Evolutionary conservation across 2,888 invertebrate genomes (phyloP).

Genomic region (Byasa hedistus): DNA sequence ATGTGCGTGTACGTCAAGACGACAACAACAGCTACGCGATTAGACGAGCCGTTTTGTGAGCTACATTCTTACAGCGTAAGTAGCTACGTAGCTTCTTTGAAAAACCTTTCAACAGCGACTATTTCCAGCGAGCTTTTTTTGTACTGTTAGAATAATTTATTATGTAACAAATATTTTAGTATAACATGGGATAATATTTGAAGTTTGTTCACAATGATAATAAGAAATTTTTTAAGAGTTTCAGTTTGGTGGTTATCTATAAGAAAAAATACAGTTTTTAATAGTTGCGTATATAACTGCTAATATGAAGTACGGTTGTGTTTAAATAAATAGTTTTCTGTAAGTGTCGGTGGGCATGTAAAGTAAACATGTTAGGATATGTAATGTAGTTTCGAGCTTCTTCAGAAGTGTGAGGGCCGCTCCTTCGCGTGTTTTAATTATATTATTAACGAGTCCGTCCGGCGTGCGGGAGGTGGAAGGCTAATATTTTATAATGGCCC

Average conservation of each 20-base stretch:
- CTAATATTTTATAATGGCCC: slow-evolving; percentile 76
- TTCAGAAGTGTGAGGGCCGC: slow-evolving; percentile 64
- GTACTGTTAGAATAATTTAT: not conserved
- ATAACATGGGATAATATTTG: no score
- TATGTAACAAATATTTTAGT: no score
- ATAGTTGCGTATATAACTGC: no score
- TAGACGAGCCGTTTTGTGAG: slow-evolving; percentile 31
- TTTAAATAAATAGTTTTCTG: no score
- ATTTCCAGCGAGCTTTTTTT: not conserved
- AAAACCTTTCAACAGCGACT: not conserved
- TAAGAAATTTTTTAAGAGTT: no score
- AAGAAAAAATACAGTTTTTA: no score
- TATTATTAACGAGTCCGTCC: slow-evolving; percentile 76
- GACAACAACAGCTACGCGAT: slow-evolving; percentile 32
- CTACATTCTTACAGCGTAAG: slow-evolving; percentile 14
- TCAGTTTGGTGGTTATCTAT: no score
- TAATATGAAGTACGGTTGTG: no score
- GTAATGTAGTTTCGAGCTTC: slow-evolving; percentile 3
- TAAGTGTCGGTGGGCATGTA: no score
- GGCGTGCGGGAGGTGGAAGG: slow-evolving; percentile 69
- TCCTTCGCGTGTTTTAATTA: slow-evolving; percentile 79
- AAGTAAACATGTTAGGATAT: no score
- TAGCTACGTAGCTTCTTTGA: slow-evolving; percentile 7
- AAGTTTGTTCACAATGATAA: no score
- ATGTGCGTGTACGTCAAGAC: slow-evolving; percentile 36